Percentiles rank a stretch among this genome's conserved stretches.
Evolutionary conservation across 2,888 invertebrate genomes (phyloP).

Genomic region (Morpho achilles): DNA sequence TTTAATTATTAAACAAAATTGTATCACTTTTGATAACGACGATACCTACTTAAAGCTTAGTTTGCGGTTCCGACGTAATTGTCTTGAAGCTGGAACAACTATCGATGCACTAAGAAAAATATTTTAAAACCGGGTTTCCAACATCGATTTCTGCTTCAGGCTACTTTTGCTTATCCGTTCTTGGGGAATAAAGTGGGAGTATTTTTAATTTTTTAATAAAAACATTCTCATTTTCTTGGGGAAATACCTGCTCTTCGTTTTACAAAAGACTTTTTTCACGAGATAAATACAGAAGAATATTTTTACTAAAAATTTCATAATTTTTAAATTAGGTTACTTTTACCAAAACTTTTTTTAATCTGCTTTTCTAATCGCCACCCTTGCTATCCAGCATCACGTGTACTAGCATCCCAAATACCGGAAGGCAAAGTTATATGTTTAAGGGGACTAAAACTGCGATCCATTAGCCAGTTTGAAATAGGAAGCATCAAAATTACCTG

Average conservation of each 20-base stretch:
- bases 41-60: conserved; percentile 11
- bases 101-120: conserved; percentile 21
- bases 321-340: no score
- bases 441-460: no score
- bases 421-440: no score
- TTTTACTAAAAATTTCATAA: no score
- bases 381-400: no score
- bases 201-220: conserved; percentile 5
- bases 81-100: conserved; percentile 13
- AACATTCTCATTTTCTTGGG: no score
- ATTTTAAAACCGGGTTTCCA: conserved; percentile 16
- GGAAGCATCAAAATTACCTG: conserved; percentile 5
- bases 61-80: conserved; percentile 16
- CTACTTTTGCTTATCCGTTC: conserved; percentile 16
- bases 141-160: conserved; percentile 19
- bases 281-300: no score
- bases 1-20: background rate
- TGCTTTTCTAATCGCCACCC: no score
- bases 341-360: no score
- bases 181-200: conserved; percentile 6
- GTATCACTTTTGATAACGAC: background rate
- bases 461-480: background rate
- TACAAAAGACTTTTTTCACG: no score
- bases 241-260: no score
- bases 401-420: no score